Evolutionary conservation across 2,797 vertebrate genomes (phyloP).

Genomic region (Mycteria americana): DNA sequence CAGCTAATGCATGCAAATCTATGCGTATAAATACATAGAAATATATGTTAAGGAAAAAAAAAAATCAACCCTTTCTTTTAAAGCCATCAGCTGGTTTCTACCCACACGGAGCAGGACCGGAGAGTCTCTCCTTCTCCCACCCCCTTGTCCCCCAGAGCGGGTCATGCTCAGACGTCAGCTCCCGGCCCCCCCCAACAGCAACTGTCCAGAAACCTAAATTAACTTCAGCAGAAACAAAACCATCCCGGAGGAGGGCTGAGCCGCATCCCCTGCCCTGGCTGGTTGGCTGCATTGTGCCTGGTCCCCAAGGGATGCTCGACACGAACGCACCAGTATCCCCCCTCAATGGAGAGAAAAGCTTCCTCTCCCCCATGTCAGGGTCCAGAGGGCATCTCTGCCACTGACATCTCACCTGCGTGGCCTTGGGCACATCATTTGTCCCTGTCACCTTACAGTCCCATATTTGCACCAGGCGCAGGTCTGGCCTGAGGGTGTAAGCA

Average conservation of each 20-base stretch:
- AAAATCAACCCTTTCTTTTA: background rate
- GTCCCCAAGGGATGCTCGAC: accelerated
- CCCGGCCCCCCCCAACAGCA: background rate
- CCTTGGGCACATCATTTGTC: background rate
- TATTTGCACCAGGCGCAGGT: background rate
- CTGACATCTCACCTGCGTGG: accelerated
- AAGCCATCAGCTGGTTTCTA: background rate
- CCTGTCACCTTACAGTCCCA: accelerated
- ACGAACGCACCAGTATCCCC: accelerated
- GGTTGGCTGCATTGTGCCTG: background rate
- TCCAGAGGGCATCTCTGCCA: background rate
- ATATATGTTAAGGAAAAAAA: background rate
- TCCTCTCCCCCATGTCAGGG: accelerated
- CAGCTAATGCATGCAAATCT: background rate
- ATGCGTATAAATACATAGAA: background rate
- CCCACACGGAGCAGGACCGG: accelerated
- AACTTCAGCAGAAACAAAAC: background rate
- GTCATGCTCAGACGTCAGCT: background rate
- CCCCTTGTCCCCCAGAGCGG: accelerated
- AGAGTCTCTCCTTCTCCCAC: background rate
- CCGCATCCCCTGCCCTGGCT: background rate
- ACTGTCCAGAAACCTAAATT: background rate
- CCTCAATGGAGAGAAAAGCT: background rate
- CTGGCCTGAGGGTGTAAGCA: background rate
- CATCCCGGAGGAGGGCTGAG: background rate